Base-by-base conservation (phyloP, 2,888 invertebrate genomes). In the Mythimna loreyi region DNA sequence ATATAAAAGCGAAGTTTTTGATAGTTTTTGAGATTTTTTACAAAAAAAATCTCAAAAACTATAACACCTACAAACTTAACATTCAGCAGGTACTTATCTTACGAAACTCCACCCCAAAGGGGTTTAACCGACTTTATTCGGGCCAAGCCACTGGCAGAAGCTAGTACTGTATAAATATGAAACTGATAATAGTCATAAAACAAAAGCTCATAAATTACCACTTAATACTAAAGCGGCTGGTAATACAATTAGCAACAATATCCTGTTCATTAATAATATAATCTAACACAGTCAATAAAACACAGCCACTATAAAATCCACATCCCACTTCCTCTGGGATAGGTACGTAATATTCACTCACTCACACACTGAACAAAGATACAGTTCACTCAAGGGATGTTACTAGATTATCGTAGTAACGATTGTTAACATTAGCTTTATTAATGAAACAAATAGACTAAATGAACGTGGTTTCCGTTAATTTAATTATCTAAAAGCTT, bases 401-500 rank as follows among this genome's bases (percentile, higher is more conserved):
- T 43, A 36, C 50, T 52, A 28, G 45, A 56, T 52, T 59, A 64
- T 56, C 7, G 21, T 43, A 36, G 43, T 3, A 67, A 49, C 52
- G 63, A 62, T 66, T 69, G 63, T 55, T 66, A 80, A 63, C 75
- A 63, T 75, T 57, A 58, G 74, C 58, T 74, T 61, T 63, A 73
- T 65, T 71, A 72, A 67, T 53, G 52, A 65, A 82, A 76, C 68
- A 67, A 72, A 70, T 66, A 57, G 59, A 68, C 60, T n/a, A 58
- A 78, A 75, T 74, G 67, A 70, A 83, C 73, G 66, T 52, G 67
- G 74, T 83, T 71, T 60, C 67, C 53, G 67, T 72, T 68, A 56
- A 76, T 83, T 81, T 74, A 61, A 82, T 83, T 74, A 75, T 71
- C 67, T 76, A 55, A 79, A 76, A 81, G 81, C 72, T 63, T 68